Conservation (phyloP, 2,888 invertebrate genomes). For the Halictus ligatus region DNA sequence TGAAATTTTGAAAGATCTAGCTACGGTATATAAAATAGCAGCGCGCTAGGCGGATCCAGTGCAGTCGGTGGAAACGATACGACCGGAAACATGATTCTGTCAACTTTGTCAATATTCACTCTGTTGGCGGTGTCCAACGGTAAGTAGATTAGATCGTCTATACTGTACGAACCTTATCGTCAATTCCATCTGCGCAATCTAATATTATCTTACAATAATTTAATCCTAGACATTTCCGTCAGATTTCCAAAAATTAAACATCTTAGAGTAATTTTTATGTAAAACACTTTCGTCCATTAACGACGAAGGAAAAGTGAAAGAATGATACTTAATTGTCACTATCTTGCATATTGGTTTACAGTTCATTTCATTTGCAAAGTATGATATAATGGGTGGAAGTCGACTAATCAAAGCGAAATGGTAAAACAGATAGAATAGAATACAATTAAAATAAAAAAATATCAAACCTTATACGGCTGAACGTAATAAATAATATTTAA, state of each 20-base stretch:
- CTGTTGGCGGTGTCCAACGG: constrained; percentile 51
- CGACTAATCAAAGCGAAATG: background rate
- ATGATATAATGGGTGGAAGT: background rate
- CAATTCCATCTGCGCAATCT: too few relatives aligned
- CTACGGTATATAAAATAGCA: constrained; percentile 51
- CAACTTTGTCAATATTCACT: constrained; percentile 39
- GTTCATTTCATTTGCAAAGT: background rate
- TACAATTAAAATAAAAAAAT: too few relatives aligned
- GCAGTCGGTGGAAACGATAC: background rate
- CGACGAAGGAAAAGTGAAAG: too few relatives aligned
- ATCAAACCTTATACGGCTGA: too few relatives aligned
- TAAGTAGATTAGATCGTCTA: constrained; percentile 27
- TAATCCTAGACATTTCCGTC: background rate
- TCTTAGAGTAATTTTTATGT: too few relatives aligned
- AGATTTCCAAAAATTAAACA: too few relatives aligned
- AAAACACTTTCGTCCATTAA: too few relatives aligned
- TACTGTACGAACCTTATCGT: background rate
- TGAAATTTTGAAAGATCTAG: constrained; percentile 21
- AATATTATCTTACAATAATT: background rate
- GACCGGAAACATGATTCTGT: constrained; percentile 40
- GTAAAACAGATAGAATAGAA: background rate
- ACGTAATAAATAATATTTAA: too few relatives aligned
- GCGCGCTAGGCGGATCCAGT: background rate
- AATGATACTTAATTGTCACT: background rate
- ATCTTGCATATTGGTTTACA: background rate